phyloP scores from a whole-genome alignment of 2,888 invertebrate species.

The Apodemia arnacis region DNA sequence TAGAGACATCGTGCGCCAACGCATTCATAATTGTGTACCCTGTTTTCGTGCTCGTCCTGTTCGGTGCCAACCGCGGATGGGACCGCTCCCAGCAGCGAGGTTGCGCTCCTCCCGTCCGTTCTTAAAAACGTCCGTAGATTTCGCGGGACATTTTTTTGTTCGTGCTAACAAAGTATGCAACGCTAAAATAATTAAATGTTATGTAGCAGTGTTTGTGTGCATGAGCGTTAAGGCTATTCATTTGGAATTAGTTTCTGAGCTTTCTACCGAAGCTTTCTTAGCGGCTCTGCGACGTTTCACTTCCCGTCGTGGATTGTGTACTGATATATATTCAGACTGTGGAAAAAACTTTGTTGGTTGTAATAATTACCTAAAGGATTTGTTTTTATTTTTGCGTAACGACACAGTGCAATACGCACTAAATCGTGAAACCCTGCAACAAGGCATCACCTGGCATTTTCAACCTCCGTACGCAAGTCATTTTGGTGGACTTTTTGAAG shows the following conservation, averaged over 20 bases:
- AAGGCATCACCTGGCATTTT: not conserved
- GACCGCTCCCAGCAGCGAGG: not conserved
- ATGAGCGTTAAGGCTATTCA: not conserved
- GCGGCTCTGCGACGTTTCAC: not conserved
- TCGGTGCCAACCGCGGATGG: not conserved
- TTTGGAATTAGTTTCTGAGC: not conserved
- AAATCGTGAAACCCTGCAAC: not conserved
- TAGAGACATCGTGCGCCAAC: not conserved
- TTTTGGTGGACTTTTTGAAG: constrained; percentile 11
- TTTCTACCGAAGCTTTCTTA: not conserved
- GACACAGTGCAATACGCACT: not conserved
- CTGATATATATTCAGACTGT: not conserved
- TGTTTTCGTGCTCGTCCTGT: not conserved
- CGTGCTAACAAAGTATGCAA: not conserved
- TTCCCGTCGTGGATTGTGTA: not conserved
- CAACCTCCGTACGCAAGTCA: not conserved
- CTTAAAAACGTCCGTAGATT: not conserved
- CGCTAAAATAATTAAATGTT: constrained; percentile 5
- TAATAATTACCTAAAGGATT: not conserved
- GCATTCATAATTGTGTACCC: not conserved
- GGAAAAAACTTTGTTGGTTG: not conserved
- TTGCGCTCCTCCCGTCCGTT: not conserved
- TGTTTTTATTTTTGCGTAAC: not conserved
- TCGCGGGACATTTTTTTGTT: not conserved
- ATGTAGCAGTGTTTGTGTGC: not conserved